Evolutionary conservation across 2,888 invertebrate genomes (phyloP).

Genomic region (Adela reaumurella): DNA sequence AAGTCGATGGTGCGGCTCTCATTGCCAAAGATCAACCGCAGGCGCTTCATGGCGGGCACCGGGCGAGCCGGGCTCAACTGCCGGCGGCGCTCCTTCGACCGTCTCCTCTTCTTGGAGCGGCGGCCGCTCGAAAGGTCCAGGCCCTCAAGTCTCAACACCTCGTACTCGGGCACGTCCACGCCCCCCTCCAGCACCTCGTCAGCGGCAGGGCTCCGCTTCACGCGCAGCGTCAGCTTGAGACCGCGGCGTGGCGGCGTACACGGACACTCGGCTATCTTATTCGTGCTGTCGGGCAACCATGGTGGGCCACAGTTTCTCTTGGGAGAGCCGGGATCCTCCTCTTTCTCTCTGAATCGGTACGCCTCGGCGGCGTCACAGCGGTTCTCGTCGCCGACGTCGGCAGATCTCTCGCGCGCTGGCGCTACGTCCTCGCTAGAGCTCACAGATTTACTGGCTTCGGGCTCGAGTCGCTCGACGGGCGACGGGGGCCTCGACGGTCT

Average conservation of each 20-base stretch:
- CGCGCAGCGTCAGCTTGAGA: constrained; percentile 75
- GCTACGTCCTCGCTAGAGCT: neutral
- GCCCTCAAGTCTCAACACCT: constrained; percentile 79
- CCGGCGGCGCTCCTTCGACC: constrained; percentile 44
- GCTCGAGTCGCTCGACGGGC: no score
- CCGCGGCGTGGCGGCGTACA: constrained; percentile 60
- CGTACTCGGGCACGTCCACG: constrained; percentile 75
- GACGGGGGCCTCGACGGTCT: neutral
- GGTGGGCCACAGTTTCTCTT: constrained; percentile 31
- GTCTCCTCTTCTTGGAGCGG: constrained; percentile 54
- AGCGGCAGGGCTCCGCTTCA: constrained; percentile 82
- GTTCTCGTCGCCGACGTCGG: neutral
- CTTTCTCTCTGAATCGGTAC: constrained; percentile 32
- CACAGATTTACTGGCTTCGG: neutral
- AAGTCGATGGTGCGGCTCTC: constrained; percentile 87
- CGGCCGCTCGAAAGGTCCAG: constrained; percentile 57
- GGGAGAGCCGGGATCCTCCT: constrained; percentile 10
- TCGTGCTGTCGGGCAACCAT: constrained; percentile 42
- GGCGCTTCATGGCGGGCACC: constrained; percentile 75
- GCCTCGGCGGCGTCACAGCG: constrained; percentile 15
- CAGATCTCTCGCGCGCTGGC: neutral
- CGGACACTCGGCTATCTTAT: constrained; percentile 42
- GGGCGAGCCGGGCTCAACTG: constrained; percentile 54
- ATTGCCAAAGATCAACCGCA: constrained; percentile 84
- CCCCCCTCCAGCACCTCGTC: constrained; percentile 84